phyloP scores from a whole-genome alignment of 2,888 invertebrate genomes.

The Leistus spinibarbis region DNA sequence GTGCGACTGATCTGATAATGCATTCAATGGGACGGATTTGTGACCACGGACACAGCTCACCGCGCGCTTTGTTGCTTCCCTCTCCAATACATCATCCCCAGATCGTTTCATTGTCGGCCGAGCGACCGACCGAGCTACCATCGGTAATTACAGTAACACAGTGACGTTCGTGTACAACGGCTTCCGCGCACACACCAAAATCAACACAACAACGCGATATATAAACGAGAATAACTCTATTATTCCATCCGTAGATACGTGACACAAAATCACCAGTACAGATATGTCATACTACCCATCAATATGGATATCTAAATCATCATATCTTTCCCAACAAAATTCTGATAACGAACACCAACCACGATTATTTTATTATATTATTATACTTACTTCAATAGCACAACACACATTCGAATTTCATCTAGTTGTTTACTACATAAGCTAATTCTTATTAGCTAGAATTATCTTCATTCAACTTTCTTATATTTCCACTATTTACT shows the following conservation, averaged over 20 bases:
- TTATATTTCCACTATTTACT: too few species aligned
- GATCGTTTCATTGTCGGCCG: conserved; percentile 27
- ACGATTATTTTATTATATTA: too few species aligned
- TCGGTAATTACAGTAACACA: conserved; percentile 13
- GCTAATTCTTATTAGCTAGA: too few species aligned
- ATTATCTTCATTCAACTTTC: too few species aligned
- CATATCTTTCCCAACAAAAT: neutral
- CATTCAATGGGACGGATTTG: conserved; percentile 28
- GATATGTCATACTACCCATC: neutral
- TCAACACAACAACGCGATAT: neutral
- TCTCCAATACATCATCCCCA: conserved; percentile 30
- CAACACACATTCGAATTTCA: too few species aligned
- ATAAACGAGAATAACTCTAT: neutral
- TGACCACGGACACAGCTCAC: conserved; percentile 20
- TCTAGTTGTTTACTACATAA: too few species aligned
- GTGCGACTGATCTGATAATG: conserved; percentile 3
- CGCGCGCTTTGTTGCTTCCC: conserved; percentile 24
- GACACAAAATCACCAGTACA: neutral
- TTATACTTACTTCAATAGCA: too few species aligned
- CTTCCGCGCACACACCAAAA: conserved; percentile 3
- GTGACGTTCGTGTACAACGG: neutral
- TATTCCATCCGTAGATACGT: too few species aligned
- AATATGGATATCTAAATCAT: neutral
- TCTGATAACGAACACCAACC: neutral
- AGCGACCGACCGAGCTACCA: conserved; percentile 7